Base-by-base conservation (phyloP, 1,140 invertebrate genomes). In the Drosophila elegans region DNA sequence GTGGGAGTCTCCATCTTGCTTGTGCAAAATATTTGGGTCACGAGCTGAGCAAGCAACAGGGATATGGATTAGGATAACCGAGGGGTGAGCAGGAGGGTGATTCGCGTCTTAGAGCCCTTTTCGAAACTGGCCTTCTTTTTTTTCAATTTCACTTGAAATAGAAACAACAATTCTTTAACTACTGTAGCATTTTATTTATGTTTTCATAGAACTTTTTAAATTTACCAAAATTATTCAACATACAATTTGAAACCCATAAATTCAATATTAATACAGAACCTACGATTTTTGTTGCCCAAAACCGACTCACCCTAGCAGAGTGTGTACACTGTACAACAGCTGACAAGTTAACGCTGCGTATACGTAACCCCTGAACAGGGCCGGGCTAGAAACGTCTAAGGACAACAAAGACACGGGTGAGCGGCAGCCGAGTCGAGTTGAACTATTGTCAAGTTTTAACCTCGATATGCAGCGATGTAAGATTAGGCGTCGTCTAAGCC, bases 371-470 rank as follows among this genome's bases (percentile, higher is more conserved):
- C 80, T 48, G 71, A 63, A 71, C 44, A 57, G 67, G 64, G 67
- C 67, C 64, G 34, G 64, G 46, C 73, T 85, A 69, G 78, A 85
- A 78, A 62, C 59, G 77, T 53, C 74, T 85, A 80, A 80, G 74
- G 56, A 80, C 73, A 77, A 46, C 66, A 72, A 32, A 45, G 67
- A 79, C 68, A 63, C 71, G 82, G 82, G 69, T 68, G 78, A 83
- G 63, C 72, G 56, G 63, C 62, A 80, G 63, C 75, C 76, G 78
- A 83, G 84, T 89, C 74, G 77, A 80, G 84, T 89, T 89, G 76
- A 89, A 89, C 84, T 89, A 89, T 89, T 89, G 84, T 89, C 84
- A 89, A 89, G 84, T 84, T 77, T 76, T 89, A 89, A 75, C 84
- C 84, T 89, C 84, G 80, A 89, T 89, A 89, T 84, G 85, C 84